Percentiles rank a stretch among this genome's conserved stretches.
Evolutionary conservation across 2,797 vertebrate genomes (phyloP).

Genomic region (Crenichthys baileyi): DNA sequence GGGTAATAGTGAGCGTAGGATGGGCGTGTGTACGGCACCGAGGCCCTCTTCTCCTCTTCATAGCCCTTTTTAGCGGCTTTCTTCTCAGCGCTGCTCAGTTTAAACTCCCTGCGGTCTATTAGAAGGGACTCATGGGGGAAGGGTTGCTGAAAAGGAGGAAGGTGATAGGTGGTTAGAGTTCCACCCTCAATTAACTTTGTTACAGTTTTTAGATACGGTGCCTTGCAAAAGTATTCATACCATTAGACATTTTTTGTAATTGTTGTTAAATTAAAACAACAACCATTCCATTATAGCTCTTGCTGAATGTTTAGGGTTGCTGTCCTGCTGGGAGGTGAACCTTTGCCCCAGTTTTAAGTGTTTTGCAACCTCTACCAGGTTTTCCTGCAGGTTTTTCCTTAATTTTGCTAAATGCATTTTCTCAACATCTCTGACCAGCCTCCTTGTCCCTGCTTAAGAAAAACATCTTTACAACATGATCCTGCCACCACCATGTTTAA

Average conservation of each 20-base stretch:
- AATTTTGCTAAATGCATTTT: too few relatives aligned
- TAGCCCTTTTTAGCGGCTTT: slow-evolving; percentile 95
- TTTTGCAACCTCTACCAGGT: too few relatives aligned
- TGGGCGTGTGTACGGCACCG: slow-evolving; percentile 94
- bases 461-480: too few relatives aligned
- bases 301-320: too few relatives aligned
- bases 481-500: too few relatives aligned
- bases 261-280: neutral
- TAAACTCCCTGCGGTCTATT: slow-evolving; percentile 93
- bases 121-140: slow-evolving; percentile 97
- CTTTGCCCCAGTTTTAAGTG: too few relatives aligned
- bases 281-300: neutral
- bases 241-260: neutral
- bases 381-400: too few relatives aligned
- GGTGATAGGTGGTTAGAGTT: neutral
- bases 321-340: too few relatives aligned
- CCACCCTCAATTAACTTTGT: neutral
- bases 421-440: too few relatives aligned
- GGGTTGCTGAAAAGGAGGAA: slow-evolving; percentile 83
- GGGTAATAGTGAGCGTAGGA: slow-evolving; percentile 99
- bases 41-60: slow-evolving; percentile 95
- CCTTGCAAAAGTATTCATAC: neutral
- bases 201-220: neutral
- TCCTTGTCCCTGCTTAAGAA: too few relatives aligned
- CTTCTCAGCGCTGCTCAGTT: slow-evolving; percentile 93